Percentiles rank a stretch among this genome's conserved stretches.
Conservation (phyloP, 2,113 vertebrate genomes). For the Barbus barbus region DNA sequence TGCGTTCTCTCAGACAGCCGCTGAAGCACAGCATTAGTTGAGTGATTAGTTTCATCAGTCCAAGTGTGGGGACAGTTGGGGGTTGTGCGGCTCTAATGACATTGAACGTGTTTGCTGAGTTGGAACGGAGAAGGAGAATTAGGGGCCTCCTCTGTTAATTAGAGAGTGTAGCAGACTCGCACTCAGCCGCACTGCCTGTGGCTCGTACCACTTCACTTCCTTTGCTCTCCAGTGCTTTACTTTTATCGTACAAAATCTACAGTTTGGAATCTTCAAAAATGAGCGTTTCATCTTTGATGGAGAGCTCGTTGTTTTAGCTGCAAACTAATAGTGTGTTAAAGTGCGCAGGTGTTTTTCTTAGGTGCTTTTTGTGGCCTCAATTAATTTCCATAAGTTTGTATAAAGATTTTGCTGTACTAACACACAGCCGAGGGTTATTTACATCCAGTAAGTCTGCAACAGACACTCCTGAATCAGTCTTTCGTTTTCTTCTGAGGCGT, state of each 20-base stretch:
- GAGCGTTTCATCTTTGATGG: background rate
- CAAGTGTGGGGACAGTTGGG: conserved; percentile 48
- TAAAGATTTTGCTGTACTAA: conserved; percentile 51
- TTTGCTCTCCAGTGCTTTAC: conserved; percentile 22
- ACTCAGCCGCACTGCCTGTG: background rate
- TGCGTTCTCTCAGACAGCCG: conserved; percentile 30
- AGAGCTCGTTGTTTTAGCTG: too few species aligned
- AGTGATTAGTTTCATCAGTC: conserved; percentile 64
- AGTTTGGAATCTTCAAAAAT: background rate
- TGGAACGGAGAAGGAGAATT: conserved; percentile 58
- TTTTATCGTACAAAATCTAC: background rate
- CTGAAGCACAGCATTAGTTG: conserved; percentile 50
- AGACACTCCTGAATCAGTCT: conserved; percentile 7
- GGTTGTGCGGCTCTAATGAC: conserved; percentile 57
- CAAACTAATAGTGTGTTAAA: background rate
- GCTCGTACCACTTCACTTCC: background rate
- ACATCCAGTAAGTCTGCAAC: conserved; percentile 11
- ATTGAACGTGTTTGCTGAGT: conserved; percentile 60
- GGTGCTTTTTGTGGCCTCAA: background rate
- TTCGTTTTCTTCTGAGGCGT: background rate
- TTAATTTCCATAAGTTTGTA: conserved; percentile 53
- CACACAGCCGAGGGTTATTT: conserved; percentile 44
- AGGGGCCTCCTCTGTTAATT: conserved; percentile 60
- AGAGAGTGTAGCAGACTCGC: conserved; percentile 50
- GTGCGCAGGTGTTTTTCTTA: background rate